Evolutionary conservation across 2,888 invertebrate species (phyloP).

Genomic region (Neocrepidodera transversa): DNA sequence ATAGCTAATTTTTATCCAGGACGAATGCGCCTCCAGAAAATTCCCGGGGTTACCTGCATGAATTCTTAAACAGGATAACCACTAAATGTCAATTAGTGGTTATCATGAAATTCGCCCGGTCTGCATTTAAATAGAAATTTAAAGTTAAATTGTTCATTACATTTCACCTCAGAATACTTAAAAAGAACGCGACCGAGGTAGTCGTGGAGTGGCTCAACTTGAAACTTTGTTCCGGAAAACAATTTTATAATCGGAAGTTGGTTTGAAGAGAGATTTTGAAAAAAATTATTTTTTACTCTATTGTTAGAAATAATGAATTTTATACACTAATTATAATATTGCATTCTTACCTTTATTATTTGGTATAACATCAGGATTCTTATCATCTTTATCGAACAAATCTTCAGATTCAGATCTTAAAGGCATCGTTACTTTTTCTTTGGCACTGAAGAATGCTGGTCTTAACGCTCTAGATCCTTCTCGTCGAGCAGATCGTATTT

Average conservation of each 20-base stretch:
- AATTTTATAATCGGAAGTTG: constrained; percentile 24
- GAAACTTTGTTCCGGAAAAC: constrained; percentile 24
- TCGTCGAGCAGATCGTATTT: constrained; percentile 66
- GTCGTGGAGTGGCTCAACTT: constrained; percentile 19
- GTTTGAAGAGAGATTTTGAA: neutral
- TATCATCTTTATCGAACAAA: constrained; percentile 80
- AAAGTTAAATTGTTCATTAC: constrained; percentile 34
- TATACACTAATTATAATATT: too few relatives aligned
- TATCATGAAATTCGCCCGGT: constrained; percentile 12
- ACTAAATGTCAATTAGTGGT: constrained; percentile 17
- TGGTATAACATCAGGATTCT: constrained; percentile 88
- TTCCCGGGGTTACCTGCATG: constrained; percentile 8
- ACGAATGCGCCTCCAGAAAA: constrained; percentile 11
- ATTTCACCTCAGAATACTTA: constrained; percentile 22
- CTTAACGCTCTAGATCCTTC: constrained; percentile 64
- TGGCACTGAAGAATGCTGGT: constrained; percentile 68
- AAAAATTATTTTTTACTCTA: too few relatives aligned
- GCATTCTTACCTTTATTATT: constrained; percentile 77
- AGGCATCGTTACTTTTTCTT: constrained; percentile 73
- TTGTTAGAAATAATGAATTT: too few relatives aligned
- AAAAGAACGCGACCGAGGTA: constrained; percentile 12
- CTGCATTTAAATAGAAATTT: constrained; percentile 34
- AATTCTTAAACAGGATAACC: constrained; percentile 13
- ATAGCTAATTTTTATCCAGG: constrained; percentile 10
- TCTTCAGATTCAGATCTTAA: constrained; percentile 70